Evolutionary conservation across 2,888 invertebrate species (phyloP).

Genomic region (Orthosia gothica): DNA sequence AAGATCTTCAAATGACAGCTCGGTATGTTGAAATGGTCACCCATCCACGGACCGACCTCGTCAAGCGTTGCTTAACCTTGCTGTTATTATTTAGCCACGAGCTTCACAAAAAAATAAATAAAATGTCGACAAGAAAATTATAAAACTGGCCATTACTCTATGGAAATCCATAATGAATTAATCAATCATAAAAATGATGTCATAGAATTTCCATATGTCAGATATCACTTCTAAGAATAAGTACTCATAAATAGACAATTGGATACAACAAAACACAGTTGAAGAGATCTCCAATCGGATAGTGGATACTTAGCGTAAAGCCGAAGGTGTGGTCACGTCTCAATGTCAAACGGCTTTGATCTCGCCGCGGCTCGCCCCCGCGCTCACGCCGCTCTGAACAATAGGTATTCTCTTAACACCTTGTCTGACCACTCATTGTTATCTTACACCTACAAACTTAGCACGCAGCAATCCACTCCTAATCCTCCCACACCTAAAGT

Average conservation of each 20-base stretch:
- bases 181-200: slow-evolving; percentile 42
- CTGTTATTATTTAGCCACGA: no score
- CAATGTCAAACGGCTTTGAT: slow-evolving; percentile 81
- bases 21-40: no score
- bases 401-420: slow-evolving; percentile 81
- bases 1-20: no score
- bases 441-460: slow-evolving; percentile 62
- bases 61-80: no score
- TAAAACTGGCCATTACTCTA: not conserved
- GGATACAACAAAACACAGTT: slow-evolving; percentile 50
- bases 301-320: slow-evolving; percentile 59
- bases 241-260: slow-evolving; percentile 38
- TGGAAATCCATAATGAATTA: slow-evolving; percentile 14
- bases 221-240: slow-evolving; percentile 38
- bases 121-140: not conserved
- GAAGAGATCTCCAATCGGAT: slow-evolving; percentile 54
- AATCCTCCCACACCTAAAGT: slow-evolving; percentile 45
- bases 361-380: slow-evolving; percentile 74
- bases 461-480: slow-evolving; percentile 27
- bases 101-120: no score
- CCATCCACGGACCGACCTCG: no score
- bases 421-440: slow-evolving; percentile 78
- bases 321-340: slow-evolving; percentile 79
- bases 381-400: slow-evolving; percentile 73
- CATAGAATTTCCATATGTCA: slow-evolving; percentile 11